Evolutionary conservation across 2,888 invertebrate genomes (phyloP).

Genomic region (Heteropelma amictum): DNA sequence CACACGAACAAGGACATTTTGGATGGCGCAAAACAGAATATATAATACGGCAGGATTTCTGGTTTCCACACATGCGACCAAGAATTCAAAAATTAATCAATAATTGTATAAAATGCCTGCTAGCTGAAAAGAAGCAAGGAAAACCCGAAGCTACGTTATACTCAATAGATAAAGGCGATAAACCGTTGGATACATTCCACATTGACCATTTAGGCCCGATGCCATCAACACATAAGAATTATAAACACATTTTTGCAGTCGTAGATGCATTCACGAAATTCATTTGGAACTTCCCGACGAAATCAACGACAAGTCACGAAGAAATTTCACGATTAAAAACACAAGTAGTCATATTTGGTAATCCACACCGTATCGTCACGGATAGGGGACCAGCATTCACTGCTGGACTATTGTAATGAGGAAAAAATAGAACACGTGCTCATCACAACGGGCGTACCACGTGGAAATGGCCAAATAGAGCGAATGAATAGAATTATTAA

Average conservation of each 20-base stretch:
- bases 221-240: not conserved
- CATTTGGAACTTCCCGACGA: not conserved
- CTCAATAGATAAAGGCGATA: not conserved
- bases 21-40: not conserved
- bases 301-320: not conserved
- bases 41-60: not conserved
- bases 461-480: no score
- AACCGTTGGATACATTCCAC: not conserved
- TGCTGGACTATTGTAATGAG: not conserved
- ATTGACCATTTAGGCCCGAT: not conserved
- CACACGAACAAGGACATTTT: not conserved
- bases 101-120: not conserved
- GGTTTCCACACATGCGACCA: not conserved
- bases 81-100: not conserved
- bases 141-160: not conserved
- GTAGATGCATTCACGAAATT: no score
- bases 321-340: not conserved
- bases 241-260: not conserved
- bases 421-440: not conserved
- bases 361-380: not conserved
- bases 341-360: not conserved
- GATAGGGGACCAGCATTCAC: not conserved
- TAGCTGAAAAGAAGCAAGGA: not conserved
- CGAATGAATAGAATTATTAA: no score
- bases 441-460: no score